These are phyloP conservation scores for Enteromius radiatus DNA, from an alignment of 2,797 vertebrate species.

Conservation along the genomic window DNA sequence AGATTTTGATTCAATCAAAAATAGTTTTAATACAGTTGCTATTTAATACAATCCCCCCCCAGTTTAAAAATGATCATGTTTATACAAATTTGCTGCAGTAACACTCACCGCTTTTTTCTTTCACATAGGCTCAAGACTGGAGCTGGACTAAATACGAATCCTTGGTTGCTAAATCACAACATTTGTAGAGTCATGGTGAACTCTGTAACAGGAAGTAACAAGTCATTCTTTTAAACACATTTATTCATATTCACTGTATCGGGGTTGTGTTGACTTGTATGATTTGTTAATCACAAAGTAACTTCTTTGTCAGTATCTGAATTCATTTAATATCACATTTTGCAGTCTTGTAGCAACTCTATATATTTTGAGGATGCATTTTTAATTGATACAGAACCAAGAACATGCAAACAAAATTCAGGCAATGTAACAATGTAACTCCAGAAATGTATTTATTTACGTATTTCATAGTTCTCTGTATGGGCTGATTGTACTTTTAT, in stretches of 20 bases:
- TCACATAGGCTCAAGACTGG: constrained; percentile 79
- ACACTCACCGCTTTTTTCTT: constrained; percentile 20
- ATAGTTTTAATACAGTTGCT: too few relatives aligned
- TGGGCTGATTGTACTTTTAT: constrained; percentile 50
- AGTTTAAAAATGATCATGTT: too few relatives aligned
- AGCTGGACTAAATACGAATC: constrained; percentile 78
- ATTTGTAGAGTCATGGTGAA: constrained; percentile 58
- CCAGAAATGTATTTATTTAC: constrained; percentile 58
- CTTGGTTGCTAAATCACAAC: constrained; percentile 59
- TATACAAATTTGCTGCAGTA: constrained; percentile 6
- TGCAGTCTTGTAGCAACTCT: constrained; percentile 44
- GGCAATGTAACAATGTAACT: constrained; percentile 40
- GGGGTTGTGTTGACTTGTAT: constrained; percentile 48
- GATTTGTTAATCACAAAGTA: constrained; percentile 44
- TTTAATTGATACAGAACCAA: constrained; percentile 39
- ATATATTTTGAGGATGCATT: constrained; percentile 61
- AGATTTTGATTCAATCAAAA: too few relatives aligned
- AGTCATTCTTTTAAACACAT: constrained; percentile 39
- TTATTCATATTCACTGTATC: constrained; percentile 43
- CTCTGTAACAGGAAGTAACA: constrained; percentile 30
- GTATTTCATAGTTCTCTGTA: constrained; percentile 34
- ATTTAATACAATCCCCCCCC: too few relatives aligned
- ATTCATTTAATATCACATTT: constrained; percentile 47
- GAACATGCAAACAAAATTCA: constrained; percentile 38
- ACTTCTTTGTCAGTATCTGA: constrained; percentile 24